Evolutionary conservation across 2,113 vertebrate genomes (phyloP).

Genomic region (Antechinus flavipes): DNA sequence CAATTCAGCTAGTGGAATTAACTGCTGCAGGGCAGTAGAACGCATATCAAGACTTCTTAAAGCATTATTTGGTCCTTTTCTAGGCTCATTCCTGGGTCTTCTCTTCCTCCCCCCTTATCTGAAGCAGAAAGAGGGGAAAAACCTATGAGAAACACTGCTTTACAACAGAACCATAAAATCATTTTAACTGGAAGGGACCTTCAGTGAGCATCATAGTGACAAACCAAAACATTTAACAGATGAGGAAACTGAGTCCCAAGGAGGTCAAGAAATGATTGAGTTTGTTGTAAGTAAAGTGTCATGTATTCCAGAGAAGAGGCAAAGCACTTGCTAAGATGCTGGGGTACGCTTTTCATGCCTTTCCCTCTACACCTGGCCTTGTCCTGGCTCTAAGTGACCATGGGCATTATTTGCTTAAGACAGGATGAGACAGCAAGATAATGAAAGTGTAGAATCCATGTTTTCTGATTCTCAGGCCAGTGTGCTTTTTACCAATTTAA

Average conservation of each 20-base stretch:
- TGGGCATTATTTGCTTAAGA: not conserved
- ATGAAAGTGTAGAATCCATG: not conserved
- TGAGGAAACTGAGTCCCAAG: not conserved
- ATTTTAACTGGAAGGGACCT: not conserved
- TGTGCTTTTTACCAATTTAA: not conserved
- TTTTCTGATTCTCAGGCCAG: not conserved
- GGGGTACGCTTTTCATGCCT: not conserved
- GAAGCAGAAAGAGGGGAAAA: not conserved
- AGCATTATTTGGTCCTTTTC: not conserved
- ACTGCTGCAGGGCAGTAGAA: constrained; percentile 71
- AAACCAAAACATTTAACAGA: not conserved
- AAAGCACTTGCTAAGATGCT: not conserved
- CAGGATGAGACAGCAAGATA: not conserved
- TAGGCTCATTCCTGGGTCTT: not conserved
- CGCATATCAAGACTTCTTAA: not conserved
- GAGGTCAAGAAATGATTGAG: not conserved
- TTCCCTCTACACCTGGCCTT: not conserved
- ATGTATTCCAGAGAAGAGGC: not conserved
- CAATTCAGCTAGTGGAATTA: constrained; percentile 71
- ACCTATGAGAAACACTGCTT: not conserved
- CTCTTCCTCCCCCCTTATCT: not conserved
- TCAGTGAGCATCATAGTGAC: not conserved
- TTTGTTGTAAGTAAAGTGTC: not conserved
- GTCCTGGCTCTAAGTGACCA: not conserved
- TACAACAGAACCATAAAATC: not conserved